These are phyloP conservation scores for Neodiprion fabricii DNA, from an alignment of 1,140 invertebrate genomes.

Conservation along the genomic window DNA sequence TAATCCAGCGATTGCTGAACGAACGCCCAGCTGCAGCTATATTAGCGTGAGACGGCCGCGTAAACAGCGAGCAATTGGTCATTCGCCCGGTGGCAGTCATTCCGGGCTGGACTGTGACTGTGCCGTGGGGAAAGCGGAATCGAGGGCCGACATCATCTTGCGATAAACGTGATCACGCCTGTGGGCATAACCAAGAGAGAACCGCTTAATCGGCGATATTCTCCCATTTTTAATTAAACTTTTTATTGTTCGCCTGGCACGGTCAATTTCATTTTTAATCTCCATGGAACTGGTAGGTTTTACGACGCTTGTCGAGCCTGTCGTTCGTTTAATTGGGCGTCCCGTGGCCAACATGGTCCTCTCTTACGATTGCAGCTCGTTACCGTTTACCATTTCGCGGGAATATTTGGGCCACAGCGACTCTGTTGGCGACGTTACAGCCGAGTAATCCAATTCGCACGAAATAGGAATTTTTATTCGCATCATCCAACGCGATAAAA, in stretches of 20 bases:
- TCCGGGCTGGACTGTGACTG: background rate
- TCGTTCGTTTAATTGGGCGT: background rate
- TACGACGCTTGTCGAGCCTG: background rate
- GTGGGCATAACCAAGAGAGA: background rate
- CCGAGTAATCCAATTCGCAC: too few relatives aligned
- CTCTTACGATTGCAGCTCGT: background rate
- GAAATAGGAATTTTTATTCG: too few relatives aligned
- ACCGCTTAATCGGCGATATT: background rate
- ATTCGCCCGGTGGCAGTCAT: background rate
- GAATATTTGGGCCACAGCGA: background rate
- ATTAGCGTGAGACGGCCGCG: background rate
- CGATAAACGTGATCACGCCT: background rate
- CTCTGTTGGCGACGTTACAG: too few relatives aligned
- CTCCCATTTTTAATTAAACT: background rate
- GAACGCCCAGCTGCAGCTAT: background rate
- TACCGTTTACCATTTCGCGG: background rate
- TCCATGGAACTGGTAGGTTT: background rate
- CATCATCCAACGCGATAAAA: too few relatives aligned
- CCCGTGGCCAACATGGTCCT: background rate
- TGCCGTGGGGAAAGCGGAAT: background rate
- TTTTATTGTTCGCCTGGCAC: background rate
- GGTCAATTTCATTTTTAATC: slow-evolving; percentile 5
- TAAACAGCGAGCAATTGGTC: background rate
- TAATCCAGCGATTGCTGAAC: background rate
- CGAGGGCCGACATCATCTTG: background rate